A percentile compares a stretch with the other conserved stretches of the same genome.
Evolutionary conservation across 2,888 invertebrate species (phyloP).

Genomic region (Gnatocerus cornutus): DNA sequence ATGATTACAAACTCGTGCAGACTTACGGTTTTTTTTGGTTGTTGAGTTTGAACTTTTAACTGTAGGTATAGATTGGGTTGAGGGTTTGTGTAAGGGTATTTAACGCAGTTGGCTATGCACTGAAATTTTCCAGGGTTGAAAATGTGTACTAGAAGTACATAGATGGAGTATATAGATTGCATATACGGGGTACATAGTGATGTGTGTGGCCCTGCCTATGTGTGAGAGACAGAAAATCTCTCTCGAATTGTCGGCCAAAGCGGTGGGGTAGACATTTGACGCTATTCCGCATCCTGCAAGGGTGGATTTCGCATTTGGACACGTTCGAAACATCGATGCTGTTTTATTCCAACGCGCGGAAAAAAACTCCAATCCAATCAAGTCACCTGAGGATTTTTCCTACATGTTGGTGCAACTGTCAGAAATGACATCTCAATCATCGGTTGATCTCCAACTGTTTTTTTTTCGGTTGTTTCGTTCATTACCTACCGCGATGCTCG

Average conservation of each 20-base stretch:
- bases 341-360: too few relatives aligned
- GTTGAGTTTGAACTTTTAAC: constrained; percentile 62
- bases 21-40: constrained; percentile 61
- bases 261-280: constrained; percentile 49
- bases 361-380: too few relatives aligned
- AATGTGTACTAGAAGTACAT: constrained; percentile 59
- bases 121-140: constrained; percentile 69
- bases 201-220: constrained; percentile 59
- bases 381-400: too few relatives aligned
- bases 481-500: too few relatives aligned
- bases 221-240: constrained; percentile 54
- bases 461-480: too few relatives aligned
- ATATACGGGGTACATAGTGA: constrained; percentile 56
- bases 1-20: constrained; percentile 7
- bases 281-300: constrained; percentile 44
- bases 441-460: too few relatives aligned
- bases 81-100: constrained; percentile 69
- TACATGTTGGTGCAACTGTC: too few relatives aligned
- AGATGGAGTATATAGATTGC: constrained; percentile 59
- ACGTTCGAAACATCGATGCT: constrained; percentile 43
- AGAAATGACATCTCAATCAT: too few relatives aligned
- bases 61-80: constrained; percentile 71
- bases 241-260: constrained; percentile 47
- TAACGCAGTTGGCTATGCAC: constrained; percentile 72
- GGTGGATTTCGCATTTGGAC: constrained; percentile 44